Conservation (phyloP, 2,888 invertebrate genomes). For the Pheosia gnoma region DNA sequence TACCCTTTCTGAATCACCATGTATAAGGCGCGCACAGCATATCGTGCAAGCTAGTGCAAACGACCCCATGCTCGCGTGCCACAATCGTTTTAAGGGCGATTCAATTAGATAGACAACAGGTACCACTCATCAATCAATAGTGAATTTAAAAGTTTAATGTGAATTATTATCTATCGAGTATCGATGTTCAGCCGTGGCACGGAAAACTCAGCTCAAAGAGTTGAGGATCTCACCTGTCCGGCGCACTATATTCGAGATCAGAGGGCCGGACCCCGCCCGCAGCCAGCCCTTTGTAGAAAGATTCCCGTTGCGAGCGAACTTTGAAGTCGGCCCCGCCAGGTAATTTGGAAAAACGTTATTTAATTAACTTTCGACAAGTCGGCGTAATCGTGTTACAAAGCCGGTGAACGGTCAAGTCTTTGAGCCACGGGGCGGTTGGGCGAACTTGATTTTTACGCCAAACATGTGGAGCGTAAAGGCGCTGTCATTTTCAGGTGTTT, state of each 20-base stretch:
- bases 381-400: slow-evolving; percentile 82
- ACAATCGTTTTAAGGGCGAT: slow-evolving; percentile 55
- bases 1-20: background rate
- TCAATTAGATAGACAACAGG: slow-evolving; percentile 71
- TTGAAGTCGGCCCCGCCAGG: slow-evolving; percentile 77
- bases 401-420: slow-evolving; percentile 79
- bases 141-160: slow-evolving; percentile 52
- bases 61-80: slow-evolving; percentile 64
- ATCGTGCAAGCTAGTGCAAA: slow-evolving; percentile 54
- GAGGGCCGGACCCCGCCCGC: slow-evolving; percentile 67
- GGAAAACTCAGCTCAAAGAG: slow-evolving; percentile 49
- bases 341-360: slow-evolving; percentile 84
- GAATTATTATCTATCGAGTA: slow-evolving; percentile 33
- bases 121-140: slow-evolving; percentile 70
- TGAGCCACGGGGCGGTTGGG: slow-evolving; percentile 59
- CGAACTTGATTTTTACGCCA: slow-evolving; percentile 81
- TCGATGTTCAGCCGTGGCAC: slow-evolving; percentile 17
- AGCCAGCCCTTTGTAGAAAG: slow-evolving; percentile 76
- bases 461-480: slow-evolving; percentile 76
- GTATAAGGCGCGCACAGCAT: slow-evolving; percentile 30
- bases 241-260: slow-evolving; percentile 62
- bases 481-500: slow-evolving; percentile 82
- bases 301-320: slow-evolving; percentile 68
- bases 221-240: slow-evolving; percentile 69
- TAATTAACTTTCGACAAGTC: slow-evolving; percentile 84